Evolutionary conservation across 1,140 invertebrate species (phyloP), one percentile per base, ranked within the genome.

Genomic region (Trichonephila inaurata): DNA sequence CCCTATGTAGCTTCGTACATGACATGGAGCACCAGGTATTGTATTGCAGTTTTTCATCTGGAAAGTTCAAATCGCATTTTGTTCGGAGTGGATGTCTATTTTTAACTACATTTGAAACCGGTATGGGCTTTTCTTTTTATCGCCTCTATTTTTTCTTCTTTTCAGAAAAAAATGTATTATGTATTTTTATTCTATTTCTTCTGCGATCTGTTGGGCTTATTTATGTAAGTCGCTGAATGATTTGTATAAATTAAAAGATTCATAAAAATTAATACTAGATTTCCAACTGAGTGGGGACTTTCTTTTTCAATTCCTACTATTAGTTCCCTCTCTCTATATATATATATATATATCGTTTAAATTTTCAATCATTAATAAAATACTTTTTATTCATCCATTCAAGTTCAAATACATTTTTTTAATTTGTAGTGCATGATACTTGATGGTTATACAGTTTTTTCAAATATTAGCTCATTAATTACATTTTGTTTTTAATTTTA

Each of bases 51-150:
- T 77, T 28, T 33, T 77, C 72, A 77, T 19, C 24, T 77, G 72
- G 24, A 77, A 33, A 77, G 72, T 28, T 40, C 72, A 77, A 77
- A 77, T 77, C 14, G 33, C 72, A 77, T 77, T 28, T 28, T 16
- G 28, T 28, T 77, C 72, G 72, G 72, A 77, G 18, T 77, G 28
- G 72, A 77, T 16, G 28, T 40, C 33, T 77, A 77, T 77, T 77
- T 77, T 40, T 28, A 77, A 40, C 72, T 77, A 77, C 72, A 77
- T 77, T 77, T 77, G 72, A 77, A 77, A 77, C 28, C 33, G 24
- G 72, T 18, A 77, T 77, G 33, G 72, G 18, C 18, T 77, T 51
- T 77, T 77, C 72, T 77, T 77, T 77, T 16, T 77, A 28, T 33
- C 33, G 33, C 2, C 33, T 77, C 18, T 33, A 18, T 77, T 33